These are phyloP conservation scores for Bos indicus DNA, from an alignment of 2,113 vertebrate genomes.

Conservation along the genomic window DNA sequence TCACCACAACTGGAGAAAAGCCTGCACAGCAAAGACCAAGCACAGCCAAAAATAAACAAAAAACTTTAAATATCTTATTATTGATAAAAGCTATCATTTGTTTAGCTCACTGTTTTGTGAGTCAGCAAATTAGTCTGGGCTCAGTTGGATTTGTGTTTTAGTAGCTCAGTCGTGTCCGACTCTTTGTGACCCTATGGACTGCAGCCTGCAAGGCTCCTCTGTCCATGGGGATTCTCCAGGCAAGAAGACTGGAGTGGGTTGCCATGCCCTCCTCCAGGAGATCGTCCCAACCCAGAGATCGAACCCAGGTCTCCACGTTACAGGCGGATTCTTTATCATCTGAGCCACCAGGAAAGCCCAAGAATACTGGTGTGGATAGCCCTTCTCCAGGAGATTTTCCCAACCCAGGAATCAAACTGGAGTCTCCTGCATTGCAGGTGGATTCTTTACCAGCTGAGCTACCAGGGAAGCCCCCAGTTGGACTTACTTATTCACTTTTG, in stretches of 20 bases:
- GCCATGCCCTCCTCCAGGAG: neutral
- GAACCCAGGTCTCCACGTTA: neutral
- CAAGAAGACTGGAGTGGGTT: neutral
- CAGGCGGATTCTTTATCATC: neutral
- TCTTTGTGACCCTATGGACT: neutral
- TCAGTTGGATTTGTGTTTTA: neutral
- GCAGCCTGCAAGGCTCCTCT: neutral
- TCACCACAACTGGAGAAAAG: neutral
- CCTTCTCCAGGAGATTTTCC: neutral
- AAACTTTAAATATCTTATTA: neutral
- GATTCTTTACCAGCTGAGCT: neutral
- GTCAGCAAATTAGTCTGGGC: neutral
- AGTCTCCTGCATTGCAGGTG: neutral
- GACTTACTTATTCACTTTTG: neutral
- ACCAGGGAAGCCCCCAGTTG: neutral
- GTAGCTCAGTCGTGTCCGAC: neutral
- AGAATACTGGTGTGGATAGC: neutral
- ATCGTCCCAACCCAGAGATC: neutral
- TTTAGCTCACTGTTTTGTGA: neutral
- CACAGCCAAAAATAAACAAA: neutral
- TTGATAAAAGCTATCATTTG: neutral
- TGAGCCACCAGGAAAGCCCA: neutral
- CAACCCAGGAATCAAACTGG: neutral
- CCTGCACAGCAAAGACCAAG: neutral
- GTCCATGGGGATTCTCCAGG: neutral